Conservation (phyloP, 1,140 invertebrate species). For the Drosophila athabasca region DNA sequence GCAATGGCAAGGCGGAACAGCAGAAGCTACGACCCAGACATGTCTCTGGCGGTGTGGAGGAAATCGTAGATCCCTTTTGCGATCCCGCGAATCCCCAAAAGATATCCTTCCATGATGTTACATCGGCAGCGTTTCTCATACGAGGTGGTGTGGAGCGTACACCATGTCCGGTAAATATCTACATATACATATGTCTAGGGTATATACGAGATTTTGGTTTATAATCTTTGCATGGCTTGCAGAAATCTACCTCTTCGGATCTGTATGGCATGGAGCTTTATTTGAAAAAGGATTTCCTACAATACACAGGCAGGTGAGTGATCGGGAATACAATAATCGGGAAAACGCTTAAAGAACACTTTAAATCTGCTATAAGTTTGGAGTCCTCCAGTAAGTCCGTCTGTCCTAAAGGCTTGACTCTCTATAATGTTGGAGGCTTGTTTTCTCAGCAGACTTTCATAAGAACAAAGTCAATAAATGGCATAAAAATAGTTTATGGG, state of each 20-base stretch:
- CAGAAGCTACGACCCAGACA: slow-evolving; percentile 16
- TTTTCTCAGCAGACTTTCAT: too few relatives aligned
- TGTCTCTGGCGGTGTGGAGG: slow-evolving; percentile 53
- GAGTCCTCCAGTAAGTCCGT: too few relatives aligned
- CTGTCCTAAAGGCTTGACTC: too few relatives aligned
- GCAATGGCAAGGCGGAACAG: slow-evolving; percentile 17
- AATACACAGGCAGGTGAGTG: slow-evolving; percentile 93
- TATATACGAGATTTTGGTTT: neutral
- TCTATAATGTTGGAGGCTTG: too few relatives aligned
- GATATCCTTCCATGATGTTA: slow-evolving; percentile 94
- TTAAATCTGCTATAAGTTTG: neutral
- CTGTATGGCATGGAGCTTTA: slow-evolving; percentile 93
- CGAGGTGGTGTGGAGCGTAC: slow-evolving; percentile 92
- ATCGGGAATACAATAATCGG: neutral
- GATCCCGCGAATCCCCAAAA: slow-evolving; percentile 89
- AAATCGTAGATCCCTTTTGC: slow-evolving; percentile 85
- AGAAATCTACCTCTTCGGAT: slow-evolving; percentile 90
- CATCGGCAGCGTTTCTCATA: slow-evolving; percentile 94
- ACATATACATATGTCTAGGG: too few relatives aligned
- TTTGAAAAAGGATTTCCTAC: slow-evolving; percentile 96
- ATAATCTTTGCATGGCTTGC: neutral
- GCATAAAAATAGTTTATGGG: too few relatives aligned
- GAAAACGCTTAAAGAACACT: too few relatives aligned
- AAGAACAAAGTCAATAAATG: too few relatives aligned
- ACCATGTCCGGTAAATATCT: slow-evolving; percentile 89